Evolutionary conservation across 1,140 invertebrate genomes (phyloP).

Genomic region (Drosophila asahinai): DNA sequence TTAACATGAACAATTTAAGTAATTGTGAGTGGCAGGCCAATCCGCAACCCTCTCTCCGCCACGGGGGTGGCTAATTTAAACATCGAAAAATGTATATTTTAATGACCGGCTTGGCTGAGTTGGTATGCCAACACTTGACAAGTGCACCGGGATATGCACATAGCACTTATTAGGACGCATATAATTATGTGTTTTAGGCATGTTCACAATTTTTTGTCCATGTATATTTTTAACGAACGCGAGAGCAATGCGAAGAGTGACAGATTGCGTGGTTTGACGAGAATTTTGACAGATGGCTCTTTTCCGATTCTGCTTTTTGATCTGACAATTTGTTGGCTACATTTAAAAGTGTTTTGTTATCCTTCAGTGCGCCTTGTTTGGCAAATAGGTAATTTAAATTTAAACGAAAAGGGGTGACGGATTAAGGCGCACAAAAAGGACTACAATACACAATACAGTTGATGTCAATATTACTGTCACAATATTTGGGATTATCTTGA

Average conservation of each 20-base stretch:
- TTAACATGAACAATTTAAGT: slow-evolving; percentile 62
- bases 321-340: slow-evolving; percentile 74
- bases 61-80: slow-evolving; percentile 46
- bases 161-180: slow-evolving; percentile 60
- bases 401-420: slow-evolving; percentile 54
- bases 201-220: slow-evolving; percentile 57
- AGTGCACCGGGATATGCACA: slow-evolving; percentile 66
- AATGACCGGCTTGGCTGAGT: slow-evolving; percentile 61
- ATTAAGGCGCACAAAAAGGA: slow-evolving; percentile 43
- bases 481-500: slow-evolving; percentile 63
- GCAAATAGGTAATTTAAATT: slow-evolving; percentile 77
- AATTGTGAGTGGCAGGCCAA: slow-evolving; percentile 40
- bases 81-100: slow-evolving; percentile 69
- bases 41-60: slow-evolving; percentile 48
- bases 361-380: slow-evolving; percentile 69
- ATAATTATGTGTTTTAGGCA: slow-evolving; percentile 57
- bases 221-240: slow-evolving; percentile 42
- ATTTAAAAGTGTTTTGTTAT: slow-evolving; percentile 82
- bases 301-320: slow-evolving; percentile 78
- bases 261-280: slow-evolving; percentile 72
- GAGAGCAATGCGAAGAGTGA: slow-evolving; percentile 44
- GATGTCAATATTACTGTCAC: slow-evolving; percentile 65
- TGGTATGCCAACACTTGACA: slow-evolving; percentile 78
- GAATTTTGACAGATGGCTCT: slow-evolving; percentile 84
- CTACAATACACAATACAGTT: slow-evolving; percentile 33